Base-by-base conservation (phyloP, 2,113 vertebrate species). In the Nerophis ophidion region DNA sequence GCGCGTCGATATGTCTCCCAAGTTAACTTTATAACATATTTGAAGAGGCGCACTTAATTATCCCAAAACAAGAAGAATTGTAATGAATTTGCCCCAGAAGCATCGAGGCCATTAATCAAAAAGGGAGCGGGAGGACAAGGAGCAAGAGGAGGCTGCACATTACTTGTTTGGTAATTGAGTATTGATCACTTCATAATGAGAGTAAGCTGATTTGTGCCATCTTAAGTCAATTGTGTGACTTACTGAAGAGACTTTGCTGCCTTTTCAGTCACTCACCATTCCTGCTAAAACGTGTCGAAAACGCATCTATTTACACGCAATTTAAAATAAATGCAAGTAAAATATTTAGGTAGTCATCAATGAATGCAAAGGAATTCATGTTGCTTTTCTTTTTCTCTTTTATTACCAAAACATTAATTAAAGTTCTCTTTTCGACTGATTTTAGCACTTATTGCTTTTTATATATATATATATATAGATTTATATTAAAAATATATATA, bases 171-270 rank as follows among this genome's bases (percentile, higher is more conserved):
- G 77, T 88, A 85, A 86, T 88, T 86, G 74, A 78, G 70, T 85
- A 86, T 85, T 79, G 83, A 86, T 86, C 64, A 71, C 65, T 68
- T 80, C 82, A 71, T 80, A 86, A 84, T 81, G 76, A 77, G 72
- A 77, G 70, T 81, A 84, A 86, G 81, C 80, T 84, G 70, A 74
- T 88, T 77, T 63, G 73, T 60, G 72, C 61, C 65, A 79, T 74
- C 76, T 74, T 57, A 58, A 82, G 61, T 86, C 82, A 78, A 77
- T 83, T 72, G 65, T 80, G 71, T 68, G 70, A 78, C 60, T 65
- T 74, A 54, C 50, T 66, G 35, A 16, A 35, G 35, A 40, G 8
- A 9, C 7, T 35, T 38, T 8, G 36, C 53, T 11, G n/a, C n/a
- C 33, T 54, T 54, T 54, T 11, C 50, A 8, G 33, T 35, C 12